Evolutionary conservation across 2,113 vertebrate genomes (phyloP).

Genomic region (Phycodurus eques): DNA sequence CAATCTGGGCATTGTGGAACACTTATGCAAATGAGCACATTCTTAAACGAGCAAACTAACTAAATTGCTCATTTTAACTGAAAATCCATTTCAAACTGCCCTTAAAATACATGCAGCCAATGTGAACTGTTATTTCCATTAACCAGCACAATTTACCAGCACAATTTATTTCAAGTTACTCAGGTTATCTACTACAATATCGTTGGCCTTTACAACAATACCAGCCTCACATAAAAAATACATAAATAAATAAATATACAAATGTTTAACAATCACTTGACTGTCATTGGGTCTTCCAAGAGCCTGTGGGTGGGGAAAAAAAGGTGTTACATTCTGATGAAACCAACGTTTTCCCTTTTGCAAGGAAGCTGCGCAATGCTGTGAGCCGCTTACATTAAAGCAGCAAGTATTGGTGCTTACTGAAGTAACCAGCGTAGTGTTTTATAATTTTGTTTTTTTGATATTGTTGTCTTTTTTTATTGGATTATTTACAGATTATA

Average conservation of each 20-base stretch:
- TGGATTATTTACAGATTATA: too few species aligned
- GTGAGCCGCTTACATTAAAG: background rate
- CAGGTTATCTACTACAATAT: background rate
- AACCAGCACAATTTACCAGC: background rate
- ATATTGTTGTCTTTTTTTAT: background rate
- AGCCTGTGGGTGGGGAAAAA: background rate
- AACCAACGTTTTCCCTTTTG: conserved; percentile 11
- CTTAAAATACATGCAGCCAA: background rate
- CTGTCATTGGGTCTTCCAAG: background rate
- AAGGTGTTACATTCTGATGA: background rate
- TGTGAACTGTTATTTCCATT: background rate
- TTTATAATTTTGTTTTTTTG: too few species aligned
- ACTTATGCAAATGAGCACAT: conserved; percentile 67
- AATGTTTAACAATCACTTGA: background rate
- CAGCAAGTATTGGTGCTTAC: background rate
- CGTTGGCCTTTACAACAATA: background rate
- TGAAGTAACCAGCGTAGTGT: background rate
- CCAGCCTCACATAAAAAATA: background rate
- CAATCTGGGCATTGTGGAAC: conserved; percentile 68
- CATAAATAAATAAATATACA: background rate
- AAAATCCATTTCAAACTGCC: conserved; percentile 46
- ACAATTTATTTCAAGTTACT: background rate
- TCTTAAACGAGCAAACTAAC: conserved; percentile 53
- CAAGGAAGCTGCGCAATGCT: background rate
- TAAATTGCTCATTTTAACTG: conserved; percentile 52